Conservation (phyloP, 2,113 vertebrate species). For the Seriola rivoliana region DNA sequence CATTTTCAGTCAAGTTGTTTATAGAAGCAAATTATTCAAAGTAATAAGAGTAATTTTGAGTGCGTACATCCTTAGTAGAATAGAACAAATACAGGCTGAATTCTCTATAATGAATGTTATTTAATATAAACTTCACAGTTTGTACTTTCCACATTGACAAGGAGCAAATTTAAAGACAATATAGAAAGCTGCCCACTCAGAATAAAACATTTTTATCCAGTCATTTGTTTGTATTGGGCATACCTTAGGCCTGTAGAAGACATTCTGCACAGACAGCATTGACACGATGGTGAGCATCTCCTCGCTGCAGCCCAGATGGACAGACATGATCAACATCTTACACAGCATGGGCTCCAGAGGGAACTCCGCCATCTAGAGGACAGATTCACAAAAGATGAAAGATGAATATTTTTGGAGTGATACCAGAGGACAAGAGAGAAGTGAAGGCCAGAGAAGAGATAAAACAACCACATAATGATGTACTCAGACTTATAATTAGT, state of each 20-base stretch:
- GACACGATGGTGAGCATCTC: conserved; percentile 99
- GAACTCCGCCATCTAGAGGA: conserved; percentile 95
- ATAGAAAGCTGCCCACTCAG: too few species aligned
- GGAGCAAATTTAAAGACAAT: too few species aligned
- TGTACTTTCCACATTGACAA: too few species aligned
- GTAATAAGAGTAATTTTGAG: too few species aligned
- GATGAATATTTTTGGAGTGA: neutral
- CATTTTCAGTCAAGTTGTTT: too few species aligned
- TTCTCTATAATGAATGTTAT: too few species aligned
- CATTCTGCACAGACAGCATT: conserved; percentile 98
- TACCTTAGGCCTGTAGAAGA: conserved; percentile 99
- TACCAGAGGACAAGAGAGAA: neutral
- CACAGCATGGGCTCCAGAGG: conserved; percentile 98
- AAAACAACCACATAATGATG: neutral
- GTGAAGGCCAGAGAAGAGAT: neutral
- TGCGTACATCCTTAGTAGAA: too few species aligned
- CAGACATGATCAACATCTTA: conserved; percentile 99
- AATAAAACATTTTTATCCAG: too few species aligned
- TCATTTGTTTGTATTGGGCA: neutral
- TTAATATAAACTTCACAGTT: too few species aligned
- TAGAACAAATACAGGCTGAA: too few species aligned
- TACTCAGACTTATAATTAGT: neutral
- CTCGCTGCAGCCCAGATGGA: conserved; percentile 96
- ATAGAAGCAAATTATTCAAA: too few species aligned
- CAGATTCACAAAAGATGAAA: accelerated